Conservation (phyloP, 2,888 invertebrate genomes). For the Pollenia amentaria region DNA sequence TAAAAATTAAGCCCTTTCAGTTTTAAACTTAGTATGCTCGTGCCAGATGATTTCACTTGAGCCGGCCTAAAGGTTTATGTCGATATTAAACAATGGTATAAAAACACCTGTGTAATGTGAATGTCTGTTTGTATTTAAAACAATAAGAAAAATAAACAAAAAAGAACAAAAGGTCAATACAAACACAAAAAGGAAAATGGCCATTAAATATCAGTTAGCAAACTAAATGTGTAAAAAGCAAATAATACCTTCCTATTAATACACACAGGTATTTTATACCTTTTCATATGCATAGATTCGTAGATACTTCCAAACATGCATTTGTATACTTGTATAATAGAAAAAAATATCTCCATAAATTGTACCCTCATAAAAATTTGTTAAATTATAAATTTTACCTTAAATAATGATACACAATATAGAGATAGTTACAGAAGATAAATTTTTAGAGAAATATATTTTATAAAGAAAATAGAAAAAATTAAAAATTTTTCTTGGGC, state of each 20-base stretch:
- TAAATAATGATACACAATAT: background rate
- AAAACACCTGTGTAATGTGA: conserved; percentile 8
- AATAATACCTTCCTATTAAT: background rate
- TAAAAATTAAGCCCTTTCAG: no score
- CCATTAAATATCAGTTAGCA: conserved; percentile 31
- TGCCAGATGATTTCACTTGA: no score
- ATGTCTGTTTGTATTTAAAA: background rate
- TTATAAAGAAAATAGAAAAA: background rate
- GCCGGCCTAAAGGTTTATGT: no score
- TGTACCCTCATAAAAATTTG: conserved; percentile 13
- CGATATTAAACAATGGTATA: background rate
- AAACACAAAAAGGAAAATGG: conserved; percentile 39
- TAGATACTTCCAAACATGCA: background rate
- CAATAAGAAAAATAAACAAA: background rate
- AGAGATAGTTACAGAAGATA: background rate
- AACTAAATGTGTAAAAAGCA: conserved; percentile 6
- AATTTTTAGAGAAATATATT: background rate
- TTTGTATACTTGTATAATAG: background rate
- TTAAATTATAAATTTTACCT: conserved; percentile 11
- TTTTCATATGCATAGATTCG: background rate
- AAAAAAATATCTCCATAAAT: background rate
- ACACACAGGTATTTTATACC: background rate
- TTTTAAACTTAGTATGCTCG: no score
- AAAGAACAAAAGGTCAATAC: conserved; percentile 31
- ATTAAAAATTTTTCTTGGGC: background rate